These are phyloP conservation scores for Thamnaconus septentrionalis DNA, from an alignment of 2,113 vertebrate genomes.

Conservation along the genomic window DNA sequence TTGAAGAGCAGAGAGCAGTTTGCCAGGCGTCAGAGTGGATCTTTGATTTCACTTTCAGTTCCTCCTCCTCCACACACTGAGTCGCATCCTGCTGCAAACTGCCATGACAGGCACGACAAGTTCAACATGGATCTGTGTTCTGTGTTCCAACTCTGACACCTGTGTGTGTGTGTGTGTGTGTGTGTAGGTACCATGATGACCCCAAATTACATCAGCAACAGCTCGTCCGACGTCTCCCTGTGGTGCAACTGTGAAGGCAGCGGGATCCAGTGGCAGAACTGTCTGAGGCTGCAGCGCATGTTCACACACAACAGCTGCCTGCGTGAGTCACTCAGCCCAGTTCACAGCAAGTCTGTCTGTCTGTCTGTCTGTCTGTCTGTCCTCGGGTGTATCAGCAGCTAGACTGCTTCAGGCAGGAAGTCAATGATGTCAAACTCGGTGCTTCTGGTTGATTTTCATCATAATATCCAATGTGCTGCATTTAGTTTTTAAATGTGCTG, in stretches of 20 bases:
- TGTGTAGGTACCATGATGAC: conserved; percentile 92
- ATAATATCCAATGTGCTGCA: no score
- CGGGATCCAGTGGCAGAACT: conserved; percentile 90
- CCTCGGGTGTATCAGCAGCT: no score
- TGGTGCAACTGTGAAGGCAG: conserved; percentile 92
- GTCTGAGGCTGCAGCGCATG: conserved; percentile 83
- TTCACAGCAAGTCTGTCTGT: background rate
- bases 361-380: conserved; percentile 7
- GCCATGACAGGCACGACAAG: no score
- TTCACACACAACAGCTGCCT: conserved; percentile 87
- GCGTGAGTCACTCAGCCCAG: conserved; percentile 43
- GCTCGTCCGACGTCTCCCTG: conserved; percentile 84
- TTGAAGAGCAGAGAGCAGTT: no score
- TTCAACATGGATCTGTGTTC: conserved; percentile 7
- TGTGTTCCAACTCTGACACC: background rate
- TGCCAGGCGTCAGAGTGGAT: no score
- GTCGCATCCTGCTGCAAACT: no score
- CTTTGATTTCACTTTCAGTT: no score
- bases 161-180: background rate
- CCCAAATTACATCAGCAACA: conserved; percentile 91
- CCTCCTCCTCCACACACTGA: no score
- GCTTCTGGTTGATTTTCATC: no score
- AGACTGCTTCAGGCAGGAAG: no score
- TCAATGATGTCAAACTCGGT: no score
- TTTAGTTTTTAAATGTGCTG: no score